These are phyloP conservation scores for Stegastes partitus DNA, from an alignment of 2,113 vertebrate species.

Conservation along the genomic window DNA sequence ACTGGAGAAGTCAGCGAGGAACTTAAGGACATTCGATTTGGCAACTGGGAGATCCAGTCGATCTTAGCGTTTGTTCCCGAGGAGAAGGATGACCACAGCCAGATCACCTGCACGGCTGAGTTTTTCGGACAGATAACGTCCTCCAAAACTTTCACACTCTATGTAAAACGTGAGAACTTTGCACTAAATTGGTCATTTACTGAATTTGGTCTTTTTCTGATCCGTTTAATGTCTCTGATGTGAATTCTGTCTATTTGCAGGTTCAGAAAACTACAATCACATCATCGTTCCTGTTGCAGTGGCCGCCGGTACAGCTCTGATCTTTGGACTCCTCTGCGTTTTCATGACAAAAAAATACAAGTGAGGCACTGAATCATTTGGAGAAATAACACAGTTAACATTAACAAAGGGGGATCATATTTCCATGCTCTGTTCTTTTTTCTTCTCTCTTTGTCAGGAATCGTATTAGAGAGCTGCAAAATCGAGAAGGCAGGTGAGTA, in stretches of 20 bases:
- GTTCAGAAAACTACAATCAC: slow-evolving; percentile 56
- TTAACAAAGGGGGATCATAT: too few relatives aligned
- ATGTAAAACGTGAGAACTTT: slow-evolving; percentile 76
- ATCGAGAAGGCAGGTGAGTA: slow-evolving; percentile 62
- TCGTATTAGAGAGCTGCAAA: slow-evolving; percentile 73
- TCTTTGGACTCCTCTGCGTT: slow-evolving; percentile 69
- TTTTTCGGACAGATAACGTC: background rate
- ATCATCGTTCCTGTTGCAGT: slow-evolving; percentile 75
- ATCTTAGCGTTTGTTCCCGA: slow-evolving; percentile 53
- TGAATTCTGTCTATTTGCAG: slow-evolving; percentile 39
- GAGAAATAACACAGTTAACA: background rate
- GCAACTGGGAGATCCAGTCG: slow-evolving; percentile 73
- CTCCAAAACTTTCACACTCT: background rate
- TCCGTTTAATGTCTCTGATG: too few relatives aligned
- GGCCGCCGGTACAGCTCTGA: slow-evolving; percentile 29
- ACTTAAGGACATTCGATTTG: slow-evolving; percentile 25
- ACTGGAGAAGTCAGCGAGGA: fast-evolving
- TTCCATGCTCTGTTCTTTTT: background rate
- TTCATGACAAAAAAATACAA: slow-evolving; percentile 78
- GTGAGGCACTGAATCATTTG: slow-evolving; percentile 52
- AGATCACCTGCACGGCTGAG: slow-evolving; percentile 61
- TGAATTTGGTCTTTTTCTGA: too few relatives aligned
- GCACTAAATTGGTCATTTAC: too few relatives aligned
- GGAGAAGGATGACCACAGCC: slow-evolving; percentile 48
- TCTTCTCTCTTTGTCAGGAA: slow-evolving; percentile 42